Conservation (phyloP, 2,113 vertebrate genomes). For the Alethe diademata region DNA sequence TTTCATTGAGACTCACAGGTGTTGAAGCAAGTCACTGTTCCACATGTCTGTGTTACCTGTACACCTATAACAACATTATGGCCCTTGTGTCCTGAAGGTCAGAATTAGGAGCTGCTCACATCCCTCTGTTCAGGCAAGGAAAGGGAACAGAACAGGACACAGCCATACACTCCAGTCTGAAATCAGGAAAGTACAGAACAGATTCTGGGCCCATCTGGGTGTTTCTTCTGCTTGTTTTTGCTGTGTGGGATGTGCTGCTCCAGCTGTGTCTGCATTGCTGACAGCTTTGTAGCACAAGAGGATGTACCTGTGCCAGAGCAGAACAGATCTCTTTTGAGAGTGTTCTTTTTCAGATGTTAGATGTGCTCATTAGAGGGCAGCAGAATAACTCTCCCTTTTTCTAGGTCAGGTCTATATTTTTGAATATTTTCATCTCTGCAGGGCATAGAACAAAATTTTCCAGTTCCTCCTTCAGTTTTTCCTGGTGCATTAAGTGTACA, state of each 20-base stretch:
- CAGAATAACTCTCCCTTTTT: conserved; percentile 46
- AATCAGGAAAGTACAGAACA: background rate
- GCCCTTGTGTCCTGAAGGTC: background rate
- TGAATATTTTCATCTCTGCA: background rate
- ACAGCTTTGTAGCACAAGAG: background rate
- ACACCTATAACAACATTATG: background rate
- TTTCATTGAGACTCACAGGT: background rate
- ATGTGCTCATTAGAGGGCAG: conserved; percentile 64
- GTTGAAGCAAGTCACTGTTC: background rate
- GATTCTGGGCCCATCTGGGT: background rate
- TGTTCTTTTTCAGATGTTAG: background rate
- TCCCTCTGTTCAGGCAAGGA: background rate
- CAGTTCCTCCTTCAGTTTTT: background rate
- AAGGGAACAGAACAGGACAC: background rate
- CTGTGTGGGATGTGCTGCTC: background rate
- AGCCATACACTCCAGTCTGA: background rate
- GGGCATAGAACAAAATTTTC: background rate
- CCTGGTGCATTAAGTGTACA: background rate
- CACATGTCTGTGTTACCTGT: background rate
- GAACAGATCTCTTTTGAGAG: background rate
- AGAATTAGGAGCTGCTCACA: background rate
- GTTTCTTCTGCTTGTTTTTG: background rate
- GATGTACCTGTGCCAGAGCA: background rate
- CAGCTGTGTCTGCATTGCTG: background rate
- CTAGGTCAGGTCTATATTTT: conserved; percentile 33